Evolutionary conservation across 2,113 vertebrate species (phyloP).

Genomic region (Pyxicephalus adspersus): DNA sequence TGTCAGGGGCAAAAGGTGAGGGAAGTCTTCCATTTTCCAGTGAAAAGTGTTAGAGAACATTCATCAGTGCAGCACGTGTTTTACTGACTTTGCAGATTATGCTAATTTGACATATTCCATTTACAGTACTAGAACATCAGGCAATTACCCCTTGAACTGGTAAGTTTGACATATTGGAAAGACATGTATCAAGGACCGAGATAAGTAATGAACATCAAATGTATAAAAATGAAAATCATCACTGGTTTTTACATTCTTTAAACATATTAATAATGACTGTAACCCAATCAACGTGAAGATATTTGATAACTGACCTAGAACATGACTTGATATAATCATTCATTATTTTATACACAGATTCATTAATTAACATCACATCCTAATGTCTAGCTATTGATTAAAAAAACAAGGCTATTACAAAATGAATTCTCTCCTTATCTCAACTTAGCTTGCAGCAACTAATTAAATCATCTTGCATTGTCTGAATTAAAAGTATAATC

Average conservation of each 20-base stretch:
- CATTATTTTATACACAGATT: too few relatives aligned
- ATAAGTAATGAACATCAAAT: not conserved
- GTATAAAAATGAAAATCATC: not conserved
- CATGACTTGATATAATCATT: too few relatives aligned
- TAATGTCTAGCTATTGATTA: too few relatives aligned
- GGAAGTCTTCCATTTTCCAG: too few relatives aligned
- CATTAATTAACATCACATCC: too few relatives aligned
- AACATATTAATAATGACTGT: not conserved
- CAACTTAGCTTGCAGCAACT: too few relatives aligned
- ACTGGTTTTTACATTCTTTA: not conserved
- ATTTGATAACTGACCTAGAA: not conserved
- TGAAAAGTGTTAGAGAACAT: not conserved
- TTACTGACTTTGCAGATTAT: conserved; percentile 1
- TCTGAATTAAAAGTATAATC: too few relatives aligned
- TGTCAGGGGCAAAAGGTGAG: too few relatives aligned
- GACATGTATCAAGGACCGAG: conserved; percentile 3
- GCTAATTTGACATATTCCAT: not conserved
- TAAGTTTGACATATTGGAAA: conserved; percentile 19
- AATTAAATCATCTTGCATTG: too few relatives aligned
- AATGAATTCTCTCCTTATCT: too few relatives aligned
- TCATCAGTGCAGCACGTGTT: not conserved
- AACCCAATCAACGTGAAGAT: not conserved
- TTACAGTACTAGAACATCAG: not conserved
- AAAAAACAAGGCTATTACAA: too few relatives aligned
- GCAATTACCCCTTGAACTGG: conserved; percentile 17